Conservation (phyloP, 2,888 invertebrate genomes). For the Baronia brevicornis region DNA sequence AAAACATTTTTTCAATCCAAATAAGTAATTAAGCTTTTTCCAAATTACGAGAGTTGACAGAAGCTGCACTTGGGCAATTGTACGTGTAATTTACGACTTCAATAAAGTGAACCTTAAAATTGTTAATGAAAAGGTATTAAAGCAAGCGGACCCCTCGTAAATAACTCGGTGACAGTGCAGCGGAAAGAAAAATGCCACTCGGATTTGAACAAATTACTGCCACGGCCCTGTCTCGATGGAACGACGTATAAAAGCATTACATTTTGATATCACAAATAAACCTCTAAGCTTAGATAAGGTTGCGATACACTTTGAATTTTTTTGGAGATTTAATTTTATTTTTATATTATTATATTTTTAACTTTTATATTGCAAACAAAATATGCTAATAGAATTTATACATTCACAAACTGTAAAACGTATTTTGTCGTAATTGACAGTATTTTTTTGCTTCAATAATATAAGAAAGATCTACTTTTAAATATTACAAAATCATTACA, state of each 20-base stretch:
- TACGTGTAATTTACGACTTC: constrained; percentile 69
- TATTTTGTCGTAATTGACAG: too few relatives aligned
- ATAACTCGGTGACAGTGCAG: constrained; percentile 65
- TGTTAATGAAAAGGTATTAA: constrained; percentile 76
- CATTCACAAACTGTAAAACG: too few relatives aligned
- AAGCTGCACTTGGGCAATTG: constrained; percentile 47
- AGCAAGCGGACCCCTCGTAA: constrained; percentile 65
- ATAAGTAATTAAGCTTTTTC: constrained; percentile 37
- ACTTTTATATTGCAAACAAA: too few relatives aligned
- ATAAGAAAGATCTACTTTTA: too few relatives aligned
- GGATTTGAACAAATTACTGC: constrained; percentile 62
- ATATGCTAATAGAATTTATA: too few relatives aligned
- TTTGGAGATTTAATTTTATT: too few relatives aligned
- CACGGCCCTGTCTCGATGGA: constrained; percentile 20
- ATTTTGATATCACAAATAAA: constrained; percentile 16
- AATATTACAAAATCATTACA: too few relatives aligned
- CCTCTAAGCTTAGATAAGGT: background rate
- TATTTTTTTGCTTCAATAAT: too few relatives aligned
- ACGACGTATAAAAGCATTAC: constrained; percentile 19
- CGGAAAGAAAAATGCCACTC: constrained; percentile 63
- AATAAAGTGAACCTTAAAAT: constrained; percentile 75
- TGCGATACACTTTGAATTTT: too few relatives aligned
- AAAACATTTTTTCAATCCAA: constrained; percentile 16
- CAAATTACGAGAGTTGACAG: constrained; percentile 49
- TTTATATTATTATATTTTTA: background rate